Base-by-base conservation (phyloP, 2,113 vertebrate genomes). In the Agapornis roseicollis region DNA sequence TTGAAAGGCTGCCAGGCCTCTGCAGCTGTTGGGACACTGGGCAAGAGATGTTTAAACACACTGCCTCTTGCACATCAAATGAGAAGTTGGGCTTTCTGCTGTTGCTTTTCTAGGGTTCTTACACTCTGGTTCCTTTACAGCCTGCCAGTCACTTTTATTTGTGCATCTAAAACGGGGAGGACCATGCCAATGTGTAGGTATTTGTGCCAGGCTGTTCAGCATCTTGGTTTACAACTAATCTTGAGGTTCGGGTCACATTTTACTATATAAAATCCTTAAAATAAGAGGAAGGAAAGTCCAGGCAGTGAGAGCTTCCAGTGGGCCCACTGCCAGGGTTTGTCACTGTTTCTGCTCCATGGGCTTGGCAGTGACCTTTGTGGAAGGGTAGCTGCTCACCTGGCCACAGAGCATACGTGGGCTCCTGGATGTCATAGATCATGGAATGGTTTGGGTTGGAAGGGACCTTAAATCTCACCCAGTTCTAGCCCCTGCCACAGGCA, bases 131-230 rank as follows among this genome's bases (percentile, higher is more conserved):
- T 90, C 28, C 73, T 80, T n/a, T 4, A 1, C 55, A 68, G 19
- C 28, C 58, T 65, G 18, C 66, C 42, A 76, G 41, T 52, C 1
- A 0, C 16, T 56, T 76, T 68, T 66, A 44, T 52, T 86, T 0
- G 3, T 42, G 37, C 20, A 10, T 63, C 41, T 46, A 52, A 82
- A 94, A 68, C 19, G 2, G 5, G 14, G 49, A 94, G 17, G 27
- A 15, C 23, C 0, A 0, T 60, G 25, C 65, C 1, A 4, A 41
- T 37, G 18, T 2, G 3, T 3, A 53, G 24, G 22, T 79, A 56
- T 60, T 78, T 3, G 4, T 85, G 77, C 4, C 42, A 37, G 28
- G 7, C 66, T 61, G 13, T 79, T 85, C 52, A 85, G 71, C 52
- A 61, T 53, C 42, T 78, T 63, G 61, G 13, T 55, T 92, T 65